A percentile compares a stretch with the other conserved stretches of the same genome.
Evolutionary conservation across 1,140 invertebrate species (phyloP).

Genomic region (Acromyrmex echinatior): DNA sequence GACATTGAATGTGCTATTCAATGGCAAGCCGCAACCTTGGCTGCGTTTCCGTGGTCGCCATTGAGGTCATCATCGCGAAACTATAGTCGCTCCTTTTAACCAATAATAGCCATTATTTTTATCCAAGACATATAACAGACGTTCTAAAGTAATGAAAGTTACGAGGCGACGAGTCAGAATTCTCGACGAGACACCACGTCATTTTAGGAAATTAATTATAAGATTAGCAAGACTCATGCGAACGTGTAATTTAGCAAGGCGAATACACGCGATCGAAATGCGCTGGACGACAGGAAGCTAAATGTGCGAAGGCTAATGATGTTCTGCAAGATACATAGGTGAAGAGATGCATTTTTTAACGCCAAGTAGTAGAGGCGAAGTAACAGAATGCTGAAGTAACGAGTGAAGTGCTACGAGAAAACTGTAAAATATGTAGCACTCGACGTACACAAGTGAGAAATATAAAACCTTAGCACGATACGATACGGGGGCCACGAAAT

Average conservation of each 20-base stretch:
- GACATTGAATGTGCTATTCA: conserved; percentile 48
- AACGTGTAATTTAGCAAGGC: conserved; percentile 49
- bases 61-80: conserved; percentile 13
- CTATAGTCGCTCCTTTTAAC: background rate
- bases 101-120: background rate
- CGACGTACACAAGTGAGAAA: background rate
- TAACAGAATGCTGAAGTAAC: background rate
- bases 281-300: conserved; percentile 46
- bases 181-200: conserved; percentile 26
- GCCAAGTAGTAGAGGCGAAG: background rate
- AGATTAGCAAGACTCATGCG: conserved; percentile 36
- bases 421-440: background rate
- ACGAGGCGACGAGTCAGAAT: background rate
- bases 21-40: conserved; percentile 30
- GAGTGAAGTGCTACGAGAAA: too few relatives aligned
- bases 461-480: conserved; percentile 1
- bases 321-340: background rate
- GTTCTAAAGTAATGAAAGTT: background rate
- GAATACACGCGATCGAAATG: conserved; percentile 59
- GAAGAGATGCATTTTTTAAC: conserved; percentile 30
- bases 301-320: conserved; percentile 43
- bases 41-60: conserved; percentile 18
- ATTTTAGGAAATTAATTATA: conserved; percentile 61
- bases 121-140: background rate
- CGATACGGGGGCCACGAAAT: conserved; percentile 12